phyloP scores from a whole-genome alignment of 2,888 invertebrate species.

The Heliconius ismenius region DNA sequence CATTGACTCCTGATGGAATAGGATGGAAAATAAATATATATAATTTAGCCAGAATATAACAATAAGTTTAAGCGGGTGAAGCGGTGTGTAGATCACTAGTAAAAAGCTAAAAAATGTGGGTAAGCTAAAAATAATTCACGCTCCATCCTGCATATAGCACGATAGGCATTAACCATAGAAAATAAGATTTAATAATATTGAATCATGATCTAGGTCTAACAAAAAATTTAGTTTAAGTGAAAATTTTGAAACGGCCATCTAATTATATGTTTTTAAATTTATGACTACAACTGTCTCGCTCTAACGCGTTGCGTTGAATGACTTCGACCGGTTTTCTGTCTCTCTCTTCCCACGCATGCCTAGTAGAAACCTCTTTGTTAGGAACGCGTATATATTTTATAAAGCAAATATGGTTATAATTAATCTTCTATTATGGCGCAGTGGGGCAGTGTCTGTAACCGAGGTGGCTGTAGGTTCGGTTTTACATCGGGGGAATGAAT shows the following conservation, averaged over 20 bases:
- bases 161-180: background rate
- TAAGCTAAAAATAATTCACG: background rate
- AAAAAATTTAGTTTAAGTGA: slow-evolving; percentile 21
- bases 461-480: background rate
- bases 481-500: background rate
- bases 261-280: slow-evolving; percentile 37
- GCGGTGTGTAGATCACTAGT: too few species aligned
- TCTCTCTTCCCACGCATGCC: slow-evolving; percentile 28
- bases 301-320: background rate
- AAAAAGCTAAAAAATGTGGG: too few species aligned
- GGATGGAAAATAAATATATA: too few species aligned
- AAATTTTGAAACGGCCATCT: slow-evolving; percentile 30
- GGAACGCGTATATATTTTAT: slow-evolving; percentile 25
- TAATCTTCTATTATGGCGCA: slow-evolving; percentile 9
- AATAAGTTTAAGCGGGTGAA: too few species aligned
- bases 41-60: too few species aligned
- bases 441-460: background rate
- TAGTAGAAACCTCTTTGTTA: slow-evolving; percentile 27
- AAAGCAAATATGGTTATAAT: slow-evolving; percentile 18
- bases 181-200: background rate
- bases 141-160: background rate
- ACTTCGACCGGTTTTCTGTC: slow-evolving; percentile 30
- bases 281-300: slow-evolving; percentile 28
- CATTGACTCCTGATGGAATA: too few species aligned
- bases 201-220: background rate